Conservation (phyloP, 2,113 vertebrate species). For the Sylvilagus bachmani region DNA sequence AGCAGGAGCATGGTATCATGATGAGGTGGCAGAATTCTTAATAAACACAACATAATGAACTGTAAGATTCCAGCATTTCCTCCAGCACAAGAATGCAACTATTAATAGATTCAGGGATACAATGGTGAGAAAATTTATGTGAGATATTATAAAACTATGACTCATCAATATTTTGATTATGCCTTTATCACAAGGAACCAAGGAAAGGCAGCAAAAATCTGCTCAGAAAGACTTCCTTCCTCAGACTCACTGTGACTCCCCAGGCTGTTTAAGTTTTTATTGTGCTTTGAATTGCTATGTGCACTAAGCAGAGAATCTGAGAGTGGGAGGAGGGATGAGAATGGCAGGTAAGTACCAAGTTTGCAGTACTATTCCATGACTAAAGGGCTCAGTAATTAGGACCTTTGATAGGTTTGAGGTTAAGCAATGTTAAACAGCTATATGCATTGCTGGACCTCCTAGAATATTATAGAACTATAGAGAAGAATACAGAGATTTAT, state of each 20-base stretch:
- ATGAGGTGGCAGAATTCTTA: conserved; percentile 20
- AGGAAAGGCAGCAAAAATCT: neutral
- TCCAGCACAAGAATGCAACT: neutral
- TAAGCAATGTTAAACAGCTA: neutral
- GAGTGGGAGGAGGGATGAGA: neutral
- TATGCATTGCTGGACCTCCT: neutral
- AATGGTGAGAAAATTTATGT: neutral
- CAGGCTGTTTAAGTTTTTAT: neutral
- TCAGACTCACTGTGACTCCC: neutral
- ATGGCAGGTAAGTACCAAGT: neutral
- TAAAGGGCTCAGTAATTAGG: neutral
- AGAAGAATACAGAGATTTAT: neutral
- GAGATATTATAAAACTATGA: neutral
- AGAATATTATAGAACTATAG: neutral
- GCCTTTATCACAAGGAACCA: neutral
- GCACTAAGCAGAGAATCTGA: neutral
- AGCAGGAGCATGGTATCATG: neutral
- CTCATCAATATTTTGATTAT: neutral
- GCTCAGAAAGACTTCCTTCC: neutral
- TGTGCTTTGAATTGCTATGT: neutral
- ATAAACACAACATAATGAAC: neutral
- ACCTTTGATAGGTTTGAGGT: neutral
- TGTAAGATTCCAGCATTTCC: neutral
- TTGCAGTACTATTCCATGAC: neutral
- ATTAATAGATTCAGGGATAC: neutral